Evolutionary conservation across 2,888 invertebrate genomes (phyloP).

Genomic region (Sphinx pinastri): DNA sequence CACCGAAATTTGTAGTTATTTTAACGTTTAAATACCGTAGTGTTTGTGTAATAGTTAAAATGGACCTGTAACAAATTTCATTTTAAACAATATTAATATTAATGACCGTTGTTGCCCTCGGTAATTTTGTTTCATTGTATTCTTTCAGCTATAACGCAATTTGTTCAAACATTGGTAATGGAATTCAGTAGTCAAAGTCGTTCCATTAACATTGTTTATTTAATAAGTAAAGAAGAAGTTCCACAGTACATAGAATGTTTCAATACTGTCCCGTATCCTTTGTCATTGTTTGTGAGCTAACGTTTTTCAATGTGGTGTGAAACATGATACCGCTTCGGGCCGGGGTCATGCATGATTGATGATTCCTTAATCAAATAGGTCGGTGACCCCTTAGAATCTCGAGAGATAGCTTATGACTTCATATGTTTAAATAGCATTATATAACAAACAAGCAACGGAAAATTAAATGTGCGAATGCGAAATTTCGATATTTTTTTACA

Average conservation of each 20-base stretch:
- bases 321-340: conserved; percentile 68
- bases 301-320: conserved; percentile 62
- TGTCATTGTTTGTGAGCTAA: conserved; percentile 47
- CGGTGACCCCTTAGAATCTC: conserved; percentile 57
- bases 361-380: conserved; percentile 78
- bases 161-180: conserved; percentile 11
- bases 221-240: conserved; percentile 24
- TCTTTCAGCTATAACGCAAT: conserved; percentile 13
- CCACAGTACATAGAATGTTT: conserved; percentile 25
- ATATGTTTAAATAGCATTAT: conserved; percentile 62
- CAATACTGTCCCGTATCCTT: conserved; percentile 45
- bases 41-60: neutral
- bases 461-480: conserved; percentile 30
- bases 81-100: neutral
- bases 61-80: neutral
- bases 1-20: too few species aligned
- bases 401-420: conserved; percentile 66
- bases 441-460: conserved; percentile 43
- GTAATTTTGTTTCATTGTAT: neutral
- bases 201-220: neutral
- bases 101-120: conserved; percentile 7
- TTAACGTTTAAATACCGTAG: too few species aligned
- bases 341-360: conserved; percentile 73
- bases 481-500: conserved; percentile 16
- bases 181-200: neutral